A percentile compares a stretch with the other conserved stretches of the same genome.
Conservation (phyloP, 1,140 invertebrate genomes). For the Semibalanus balanoides region DNA sequence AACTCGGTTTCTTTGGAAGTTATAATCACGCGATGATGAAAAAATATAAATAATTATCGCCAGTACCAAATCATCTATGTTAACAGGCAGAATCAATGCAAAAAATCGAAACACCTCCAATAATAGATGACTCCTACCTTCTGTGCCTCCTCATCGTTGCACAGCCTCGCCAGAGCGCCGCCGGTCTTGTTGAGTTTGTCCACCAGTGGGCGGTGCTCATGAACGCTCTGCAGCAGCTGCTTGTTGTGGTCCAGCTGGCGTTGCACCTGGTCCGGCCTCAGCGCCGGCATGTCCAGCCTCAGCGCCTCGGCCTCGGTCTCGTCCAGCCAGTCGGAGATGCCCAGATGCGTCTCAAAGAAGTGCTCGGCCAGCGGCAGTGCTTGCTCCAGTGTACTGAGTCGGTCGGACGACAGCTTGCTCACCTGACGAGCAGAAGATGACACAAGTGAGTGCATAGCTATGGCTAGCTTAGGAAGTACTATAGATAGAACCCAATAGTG, state of each 20-base stretch:
- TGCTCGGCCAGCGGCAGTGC: constrained; percentile 83
- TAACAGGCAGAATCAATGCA: too few species aligned
- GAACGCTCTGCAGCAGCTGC: constrained; percentile 73
- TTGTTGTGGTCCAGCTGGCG: constrained; percentile 90
- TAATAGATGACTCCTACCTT: constrained; percentile 43
- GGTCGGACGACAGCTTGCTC: constrained; percentile 63
- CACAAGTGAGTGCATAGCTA: too few species aligned
- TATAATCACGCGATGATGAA: too few species aligned
- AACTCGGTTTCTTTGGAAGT: too few species aligned
- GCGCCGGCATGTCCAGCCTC: constrained; percentile 73
- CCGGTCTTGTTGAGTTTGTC: constrained; percentile 93
- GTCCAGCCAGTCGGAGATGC: constrained; percentile 75
- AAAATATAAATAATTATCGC: too few species aligned
- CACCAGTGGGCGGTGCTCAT: constrained; percentile 83
- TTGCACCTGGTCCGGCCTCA: constrained; percentile 80
- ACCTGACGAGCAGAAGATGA: neutral
- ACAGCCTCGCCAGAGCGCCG: constrained; percentile 67
- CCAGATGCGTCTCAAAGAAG: constrained; percentile 82
- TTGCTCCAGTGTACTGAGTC: constrained; percentile 78
- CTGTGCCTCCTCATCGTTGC: constrained; percentile 67
- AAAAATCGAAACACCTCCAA: too few species aligned
- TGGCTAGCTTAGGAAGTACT: too few species aligned
- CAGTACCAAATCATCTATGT: too few species aligned
- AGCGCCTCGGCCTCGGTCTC: constrained; percentile 85
- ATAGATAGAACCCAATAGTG: too few species aligned